phyloP scores from a whole-genome alignment of 2,888 invertebrate genomes.

The Spodoptera exigua region DNA sequence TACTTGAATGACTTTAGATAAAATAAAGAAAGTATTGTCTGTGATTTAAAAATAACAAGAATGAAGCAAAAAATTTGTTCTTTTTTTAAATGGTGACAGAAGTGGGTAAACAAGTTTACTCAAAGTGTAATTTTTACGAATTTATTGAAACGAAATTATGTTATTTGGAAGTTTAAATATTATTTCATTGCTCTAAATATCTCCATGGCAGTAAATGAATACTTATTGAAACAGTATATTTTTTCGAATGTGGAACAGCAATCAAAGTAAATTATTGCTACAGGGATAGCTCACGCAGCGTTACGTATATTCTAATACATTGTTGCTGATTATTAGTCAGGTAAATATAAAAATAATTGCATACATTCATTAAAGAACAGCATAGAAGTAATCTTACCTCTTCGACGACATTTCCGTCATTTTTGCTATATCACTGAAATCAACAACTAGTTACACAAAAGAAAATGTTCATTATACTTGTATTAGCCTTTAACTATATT shows the following conservation, averaged over 20 bases:
- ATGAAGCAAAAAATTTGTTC: conserved; percentile 37
- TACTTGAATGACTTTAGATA: too few relatives aligned
- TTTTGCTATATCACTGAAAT: conserved; percentile 69
- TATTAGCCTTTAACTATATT: conserved; percentile 46
- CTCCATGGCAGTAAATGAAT: too few relatives aligned
- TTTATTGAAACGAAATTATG: conserved; percentile 8
- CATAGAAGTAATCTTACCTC: conserved; percentile 73
- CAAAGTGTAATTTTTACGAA: conserved; percentile 1
- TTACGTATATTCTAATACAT: conserved; percentile 38
- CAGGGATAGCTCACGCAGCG: conserved; percentile 19
- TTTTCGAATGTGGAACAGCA: conserved; percentile 24
- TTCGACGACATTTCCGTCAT: conserved; percentile 87
- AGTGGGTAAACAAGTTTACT: conserved; percentile 48
- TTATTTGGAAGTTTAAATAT: conserved; percentile 8
- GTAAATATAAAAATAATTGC: conserved; percentile 32
- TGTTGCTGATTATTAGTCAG: conserved; percentile 23
- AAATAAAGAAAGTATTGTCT: conserved; percentile 37
- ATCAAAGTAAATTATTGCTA: conserved; percentile 16
- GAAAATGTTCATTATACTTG: conserved; percentile 72
- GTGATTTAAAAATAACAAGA: conserved; percentile 49
- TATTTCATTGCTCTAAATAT: conserved; percentile 1
- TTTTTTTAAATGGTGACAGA: conserved; percentile 56
- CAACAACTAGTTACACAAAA: conserved; percentile 62
- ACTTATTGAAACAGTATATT: conserved; percentile 4
- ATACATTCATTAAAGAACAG: conserved; percentile 1